Evolutionary conservation across 2,113 vertebrate species (phyloP), one percentile per base, ranked within the genome.

Genomic region (Vanacampus margaritifer): DNA sequence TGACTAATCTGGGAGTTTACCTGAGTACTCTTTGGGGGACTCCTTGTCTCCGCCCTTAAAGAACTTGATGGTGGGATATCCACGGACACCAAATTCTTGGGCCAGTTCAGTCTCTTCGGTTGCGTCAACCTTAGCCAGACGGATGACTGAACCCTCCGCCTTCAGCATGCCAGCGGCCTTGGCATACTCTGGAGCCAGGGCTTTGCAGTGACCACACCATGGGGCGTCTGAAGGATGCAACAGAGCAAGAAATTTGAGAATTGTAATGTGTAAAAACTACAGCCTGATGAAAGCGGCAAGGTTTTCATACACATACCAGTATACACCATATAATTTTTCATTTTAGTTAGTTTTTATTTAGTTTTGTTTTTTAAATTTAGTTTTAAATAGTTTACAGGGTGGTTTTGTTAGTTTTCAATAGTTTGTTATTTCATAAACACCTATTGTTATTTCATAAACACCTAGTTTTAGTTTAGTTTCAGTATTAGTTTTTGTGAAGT

Each of bases 121-220:
- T 75, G 97, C 97, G 0, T 99, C 97, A 35, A 98, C 97, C 84
- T 98, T 99, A 7, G 79, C 97, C 83, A 99, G 86, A 1, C 94
- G 90, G 81, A 99, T 95, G 13, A 81, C 90, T 0, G 95, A 98
- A 2, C 93, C 93, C 71, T 97, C 95, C 0, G 85, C 89, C 82
- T 95, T 94, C 76, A 99, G 91, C 35, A 91, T 91, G 2, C 92
- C 94, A 0, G 97, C 97, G 0, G 97, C 97, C 85, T 97, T 98
- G 59, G 90, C 95, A 0, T 94, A 99, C 81, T 99, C 97, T 0
- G 97, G 97, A 0, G 90, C 96, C 84, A 99, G 90, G 0, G 97
- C 97, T 56, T 99, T 99, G 91, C 97, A 99, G 86, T 99, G 97
- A 4, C 97, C 97, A 14, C 97, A 99, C 97, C 97, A 99, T 1